A percentile compares a stretch with the other conserved stretches of the same genome.
Evolutionary conservation across 2,888 invertebrate genomes (phyloP).

Genomic region (Julus scandinavius): DNA sequence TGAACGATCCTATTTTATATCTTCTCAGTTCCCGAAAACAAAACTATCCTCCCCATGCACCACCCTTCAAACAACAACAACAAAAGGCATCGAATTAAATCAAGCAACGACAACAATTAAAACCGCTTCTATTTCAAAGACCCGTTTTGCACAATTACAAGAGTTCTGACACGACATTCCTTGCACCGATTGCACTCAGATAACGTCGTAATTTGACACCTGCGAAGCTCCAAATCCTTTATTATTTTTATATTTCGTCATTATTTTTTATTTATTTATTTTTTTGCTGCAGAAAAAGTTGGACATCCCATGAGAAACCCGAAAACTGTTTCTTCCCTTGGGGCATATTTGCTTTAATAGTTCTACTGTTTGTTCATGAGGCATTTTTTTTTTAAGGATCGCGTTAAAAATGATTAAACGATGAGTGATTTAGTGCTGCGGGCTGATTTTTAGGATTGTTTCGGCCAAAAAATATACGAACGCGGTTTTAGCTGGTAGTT

Average conservation of each 20-base stretch:
- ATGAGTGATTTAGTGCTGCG: neutral
- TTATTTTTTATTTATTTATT: neutral
- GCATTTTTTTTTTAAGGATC: neutral
- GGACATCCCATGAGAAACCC: neutral
- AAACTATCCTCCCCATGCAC: neutral
- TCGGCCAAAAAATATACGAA: neutral
- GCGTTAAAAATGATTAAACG: neutral
- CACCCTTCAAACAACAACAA: neutral
- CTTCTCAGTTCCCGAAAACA: neutral
- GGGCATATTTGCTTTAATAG: neutral
- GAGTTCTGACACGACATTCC: neutral
- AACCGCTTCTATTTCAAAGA: neutral
- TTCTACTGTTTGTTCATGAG: neutral
- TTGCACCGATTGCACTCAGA: neutral
- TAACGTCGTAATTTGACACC: slow-evolving; percentile 1
- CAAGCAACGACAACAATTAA: neutral
- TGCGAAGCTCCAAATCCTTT: neutral
- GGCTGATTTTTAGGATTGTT: neutral
- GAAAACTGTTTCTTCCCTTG: neutral
- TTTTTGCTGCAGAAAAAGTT: no score
- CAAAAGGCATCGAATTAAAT: neutral
- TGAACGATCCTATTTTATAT: neutral
- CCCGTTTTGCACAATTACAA: neutral
- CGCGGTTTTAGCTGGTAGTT: neutral
- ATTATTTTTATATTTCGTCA: neutral